Evolutionary conservation across 2,797 vertebrate species (phyloP), one percentile per base, ranked within the genome.

Genomic region (Sebastes vulpes): DNA sequence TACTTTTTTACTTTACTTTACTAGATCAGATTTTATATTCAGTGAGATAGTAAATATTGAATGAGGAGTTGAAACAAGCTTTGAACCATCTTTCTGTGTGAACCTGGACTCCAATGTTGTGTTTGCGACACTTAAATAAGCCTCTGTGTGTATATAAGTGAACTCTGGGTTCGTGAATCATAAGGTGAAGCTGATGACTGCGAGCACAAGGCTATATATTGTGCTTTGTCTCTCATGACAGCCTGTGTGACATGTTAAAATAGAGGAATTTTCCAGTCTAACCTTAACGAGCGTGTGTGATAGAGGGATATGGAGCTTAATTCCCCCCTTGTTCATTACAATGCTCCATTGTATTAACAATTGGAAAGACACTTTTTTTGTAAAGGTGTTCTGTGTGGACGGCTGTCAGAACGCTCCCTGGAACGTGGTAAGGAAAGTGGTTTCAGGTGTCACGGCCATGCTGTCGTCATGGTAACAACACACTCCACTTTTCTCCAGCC

Each of bases 401-500:
- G 74, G 71, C 89, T 84, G 90, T 90, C 90, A 69, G 87, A 91
- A 82, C 77, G 31, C 82, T 89, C 90, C 89, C 90, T 86, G 92
- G 82, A 93, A 91, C 87, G 66, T 90, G 88, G 87, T 85, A 74
- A 86, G 89, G 76, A 92, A 90, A 92, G 90, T 90, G 92, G 92
- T 95, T 94, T 96, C 94, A 93, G 93, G 94, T 96, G 93, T 95
- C 92, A 87, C 38, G 76, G 89, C 83, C 86, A 87, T 91, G 80
- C 74, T 42, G 85, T 96, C 89, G 53, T 95, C 85, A 93, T 90
- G 88, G 95, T 77, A 94, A 96, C 96, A 82, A 85, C 94, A 93
- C 94, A 93, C 92, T 91, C 86, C 53, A 83, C 90, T 82, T 93
- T 95, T 92, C 89, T 92, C 89, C 79, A 78, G 82, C 83, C 90